Conservation (phyloP, 2,113 vertebrate genomes). For the Xiphias gladius region DNA sequence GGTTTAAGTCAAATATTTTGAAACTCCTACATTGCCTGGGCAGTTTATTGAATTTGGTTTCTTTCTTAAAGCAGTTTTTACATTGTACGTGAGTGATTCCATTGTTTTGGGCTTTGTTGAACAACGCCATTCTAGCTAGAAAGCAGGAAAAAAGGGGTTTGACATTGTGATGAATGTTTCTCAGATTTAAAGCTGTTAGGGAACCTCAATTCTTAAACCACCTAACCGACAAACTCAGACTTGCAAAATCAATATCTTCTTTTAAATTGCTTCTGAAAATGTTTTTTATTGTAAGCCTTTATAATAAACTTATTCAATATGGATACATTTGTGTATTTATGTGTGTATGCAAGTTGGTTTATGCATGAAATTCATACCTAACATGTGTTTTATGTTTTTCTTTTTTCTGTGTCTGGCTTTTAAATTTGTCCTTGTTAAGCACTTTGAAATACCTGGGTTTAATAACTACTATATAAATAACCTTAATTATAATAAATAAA, state of each 20-base stretch:
- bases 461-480: not conserved
- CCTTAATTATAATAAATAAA: not conserved
- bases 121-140: not conserved
- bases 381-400: not conserved
- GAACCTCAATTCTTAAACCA: not conserved
- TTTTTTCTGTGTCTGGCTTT: not conserved
- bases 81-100: not conserved
- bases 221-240: not conserved
- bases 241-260: not conserved
- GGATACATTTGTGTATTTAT: too few relatives aligned
- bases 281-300: not conserved
- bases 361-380: not conserved
- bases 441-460: not conserved
- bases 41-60: not conserved
- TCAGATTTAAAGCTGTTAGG: not conserved
- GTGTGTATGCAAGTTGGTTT: not conserved
- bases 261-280: not conserved
- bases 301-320: not conserved
- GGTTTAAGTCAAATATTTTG: slow-evolving; percentile 26
- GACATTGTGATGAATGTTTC: not conserved
- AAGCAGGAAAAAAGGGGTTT: not conserved
- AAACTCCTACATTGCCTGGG: not conserved
- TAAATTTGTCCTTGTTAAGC: not conserved
- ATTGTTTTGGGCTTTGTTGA: not conserved
- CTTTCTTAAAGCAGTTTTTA: not conserved